These are phyloP conservation scores for Hafferia zeledoni DNA, from an alignment of 2,797 vertebrate genomes.

Conservation along the genomic window DNA sequence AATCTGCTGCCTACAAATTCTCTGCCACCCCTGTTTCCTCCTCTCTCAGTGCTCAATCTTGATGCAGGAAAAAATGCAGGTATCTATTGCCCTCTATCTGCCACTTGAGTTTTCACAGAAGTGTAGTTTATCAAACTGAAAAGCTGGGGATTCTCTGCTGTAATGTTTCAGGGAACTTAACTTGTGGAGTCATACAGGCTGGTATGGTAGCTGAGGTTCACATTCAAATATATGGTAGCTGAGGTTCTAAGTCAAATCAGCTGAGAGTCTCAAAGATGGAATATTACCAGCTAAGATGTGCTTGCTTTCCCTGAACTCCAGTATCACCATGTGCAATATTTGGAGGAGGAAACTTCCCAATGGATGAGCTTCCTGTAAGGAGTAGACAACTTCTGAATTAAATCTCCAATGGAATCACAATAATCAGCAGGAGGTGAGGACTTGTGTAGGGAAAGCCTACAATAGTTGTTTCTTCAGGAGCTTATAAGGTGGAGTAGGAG, in stretches of 20 bases:
- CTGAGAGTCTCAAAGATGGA: not conserved
- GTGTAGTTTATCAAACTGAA: not conserved
- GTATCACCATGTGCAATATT: not conserved
- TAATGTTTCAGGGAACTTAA: fast-evolving
- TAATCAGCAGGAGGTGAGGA: not conserved
- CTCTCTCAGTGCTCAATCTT: not conserved
- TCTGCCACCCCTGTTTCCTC: not conserved
- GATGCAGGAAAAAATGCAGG: not conserved
- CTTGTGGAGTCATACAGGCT: not conserved
- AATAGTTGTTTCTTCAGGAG: not conserved
- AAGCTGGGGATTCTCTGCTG: not conserved
- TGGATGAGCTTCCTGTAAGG: not conserved
- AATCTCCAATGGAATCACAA: not conserved
- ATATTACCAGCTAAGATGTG: not conserved
- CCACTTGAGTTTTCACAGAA: not conserved
- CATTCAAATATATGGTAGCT: not conserved
- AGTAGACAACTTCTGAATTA: not conserved
- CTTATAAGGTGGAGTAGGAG: not conserved
- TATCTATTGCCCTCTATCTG: not conserved
- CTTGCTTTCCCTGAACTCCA: not conserved
- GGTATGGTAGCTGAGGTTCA: not conserved
- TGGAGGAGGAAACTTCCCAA: not conserved
- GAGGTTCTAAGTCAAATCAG: not conserved
- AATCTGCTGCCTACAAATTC: not conserved
- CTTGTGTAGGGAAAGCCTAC: not conserved